phyloP scores from a whole-genome alignment of 1,140 invertebrate species.

The Zaprionus nigranus region DNA sequence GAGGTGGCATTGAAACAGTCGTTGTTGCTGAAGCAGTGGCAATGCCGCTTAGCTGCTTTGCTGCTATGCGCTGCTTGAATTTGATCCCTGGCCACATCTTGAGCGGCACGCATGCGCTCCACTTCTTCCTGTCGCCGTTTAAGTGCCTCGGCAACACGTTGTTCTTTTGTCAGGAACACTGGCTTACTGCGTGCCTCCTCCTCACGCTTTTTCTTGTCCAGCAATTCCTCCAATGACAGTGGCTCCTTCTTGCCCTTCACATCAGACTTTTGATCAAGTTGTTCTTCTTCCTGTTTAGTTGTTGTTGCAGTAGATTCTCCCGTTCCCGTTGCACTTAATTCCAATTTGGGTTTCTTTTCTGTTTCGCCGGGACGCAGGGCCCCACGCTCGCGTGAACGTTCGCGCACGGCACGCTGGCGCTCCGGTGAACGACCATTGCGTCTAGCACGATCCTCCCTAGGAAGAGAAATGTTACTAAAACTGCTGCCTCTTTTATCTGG shows the following conservation, averaged over 20 bases:
- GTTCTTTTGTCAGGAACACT: constrained; percentile 98
- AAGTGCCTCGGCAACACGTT: constrained; percentile 95
- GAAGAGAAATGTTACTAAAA: neutral
- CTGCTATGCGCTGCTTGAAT: constrained; percentile 36
- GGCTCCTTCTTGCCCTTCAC: constrained; percentile 90
- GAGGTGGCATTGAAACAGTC: constrained; percentile 45
- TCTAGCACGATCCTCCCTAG: constrained; percentile 64
- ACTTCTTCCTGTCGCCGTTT: constrained; percentile 95
- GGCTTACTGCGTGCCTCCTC: constrained; percentile 97
- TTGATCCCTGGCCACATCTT: constrained; percentile 74
- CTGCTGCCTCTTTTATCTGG: neutral
- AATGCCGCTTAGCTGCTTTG: constrained; percentile 48
- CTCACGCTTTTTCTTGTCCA: constrained; percentile 98
- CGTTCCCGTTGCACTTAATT: constrained; percentile 13
- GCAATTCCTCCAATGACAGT: constrained; percentile 96
- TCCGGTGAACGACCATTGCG: constrained; percentile 80
- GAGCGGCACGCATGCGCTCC: constrained; percentile 86
- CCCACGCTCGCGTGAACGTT: constrained; percentile 61
- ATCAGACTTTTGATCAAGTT: constrained; percentile 42
- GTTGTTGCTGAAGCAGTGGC: constrained; percentile 61
- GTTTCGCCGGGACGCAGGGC: constrained; percentile 32
- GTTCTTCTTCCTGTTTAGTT: constrained; percentile 69
- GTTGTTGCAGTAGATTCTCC: neutral
- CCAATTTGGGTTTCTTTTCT: constrained; percentile 61
- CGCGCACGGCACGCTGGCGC: constrained; percentile 49